Percentiles rank a stretch among this genome's conserved stretches.
Conservation (phyloP, 2,797 vertebrate species). For the Buceros bicornis region DNA sequence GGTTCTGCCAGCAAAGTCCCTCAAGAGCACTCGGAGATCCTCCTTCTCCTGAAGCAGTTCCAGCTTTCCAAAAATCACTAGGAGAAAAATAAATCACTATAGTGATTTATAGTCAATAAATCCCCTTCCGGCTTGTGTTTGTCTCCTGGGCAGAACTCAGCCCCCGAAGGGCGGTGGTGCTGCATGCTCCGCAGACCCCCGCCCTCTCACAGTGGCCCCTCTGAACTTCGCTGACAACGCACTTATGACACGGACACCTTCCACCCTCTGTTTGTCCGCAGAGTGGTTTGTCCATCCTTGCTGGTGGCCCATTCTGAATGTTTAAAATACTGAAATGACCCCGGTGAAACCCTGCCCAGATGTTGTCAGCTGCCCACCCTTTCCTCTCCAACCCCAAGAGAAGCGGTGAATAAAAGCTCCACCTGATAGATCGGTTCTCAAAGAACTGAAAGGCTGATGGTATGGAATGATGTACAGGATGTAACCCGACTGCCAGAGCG, state of each 20-base stretch:
- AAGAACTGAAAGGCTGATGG: neutral
- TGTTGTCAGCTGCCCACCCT: neutral
- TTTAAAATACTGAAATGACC: neutral
- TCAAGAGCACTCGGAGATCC: neutral
- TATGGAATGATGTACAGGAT: neutral
- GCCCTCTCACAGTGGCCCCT: neutral
- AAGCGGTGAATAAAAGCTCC: neutral
- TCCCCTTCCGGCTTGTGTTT: neutral
- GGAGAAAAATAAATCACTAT: neutral
- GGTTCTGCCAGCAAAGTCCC: neutral
- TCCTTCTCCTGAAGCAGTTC: neutral
- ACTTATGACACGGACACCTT: neutral
- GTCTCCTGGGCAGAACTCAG: neutral
- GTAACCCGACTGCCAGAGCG: neutral
- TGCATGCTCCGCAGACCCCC: neutral
- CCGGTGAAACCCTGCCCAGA: neutral
- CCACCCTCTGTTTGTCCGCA: accelerated
- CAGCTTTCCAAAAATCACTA: neutral
- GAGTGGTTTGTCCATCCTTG: neutral
- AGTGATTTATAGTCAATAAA: neutral
- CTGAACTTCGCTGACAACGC: neutral
- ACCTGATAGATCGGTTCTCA: neutral
- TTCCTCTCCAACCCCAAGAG: neutral
- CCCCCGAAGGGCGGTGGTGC: neutral
- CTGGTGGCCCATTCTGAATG: neutral